phyloP scores from a whole-genome alignment of 2,888 invertebrate species.

The Drosophila merina region DNA sequence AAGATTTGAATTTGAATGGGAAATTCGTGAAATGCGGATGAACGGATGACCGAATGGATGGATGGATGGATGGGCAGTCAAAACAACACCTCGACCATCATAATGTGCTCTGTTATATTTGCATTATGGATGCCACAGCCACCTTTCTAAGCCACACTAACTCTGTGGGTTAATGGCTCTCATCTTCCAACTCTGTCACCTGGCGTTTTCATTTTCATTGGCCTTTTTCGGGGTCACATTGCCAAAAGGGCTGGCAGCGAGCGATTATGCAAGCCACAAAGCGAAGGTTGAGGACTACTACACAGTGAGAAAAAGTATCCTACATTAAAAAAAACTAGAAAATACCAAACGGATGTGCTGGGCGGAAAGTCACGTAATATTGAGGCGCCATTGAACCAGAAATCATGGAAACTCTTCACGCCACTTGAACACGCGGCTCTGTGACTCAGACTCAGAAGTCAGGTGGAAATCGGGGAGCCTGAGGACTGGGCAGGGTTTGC shows the following conservation, averaged over 20 bases:
- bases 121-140: constrained; percentile 45
- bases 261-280: constrained; percentile 13
- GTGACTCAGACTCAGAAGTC: constrained; percentile 2
- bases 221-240: constrained; percentile 25
- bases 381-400: constrained; percentile 68
- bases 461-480: not conserved
- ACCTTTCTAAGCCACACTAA: constrained; percentile 21
- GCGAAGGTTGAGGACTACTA: constrained; percentile 9
- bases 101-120: constrained; percentile 55
- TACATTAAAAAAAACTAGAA: not conserved
- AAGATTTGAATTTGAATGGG: constrained; percentile 61
- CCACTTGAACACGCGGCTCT: constrained; percentile 55
- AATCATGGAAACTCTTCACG: constrained; percentile 67
- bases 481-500: constrained; percentile 1
- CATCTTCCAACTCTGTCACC: constrained; percentile 11
- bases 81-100: constrained; percentile 33
- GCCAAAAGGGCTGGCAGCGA: constrained; percentile 14
- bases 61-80: constrained; percentile 6
- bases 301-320: not conserved
- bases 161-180: constrained; percentile 15
- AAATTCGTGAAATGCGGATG: constrained; percentile 62
- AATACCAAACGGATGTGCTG: not conserved
- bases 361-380: constrained; percentile 7
- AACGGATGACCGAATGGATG: not conserved
- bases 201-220: constrained; percentile 33